Percentiles rank a stretch among this genome's conserved stretches.
Evolutionary conservation across 2,113 vertebrate species (phyloP).

Genomic region (Motacilla tschutschensis): DNA sequence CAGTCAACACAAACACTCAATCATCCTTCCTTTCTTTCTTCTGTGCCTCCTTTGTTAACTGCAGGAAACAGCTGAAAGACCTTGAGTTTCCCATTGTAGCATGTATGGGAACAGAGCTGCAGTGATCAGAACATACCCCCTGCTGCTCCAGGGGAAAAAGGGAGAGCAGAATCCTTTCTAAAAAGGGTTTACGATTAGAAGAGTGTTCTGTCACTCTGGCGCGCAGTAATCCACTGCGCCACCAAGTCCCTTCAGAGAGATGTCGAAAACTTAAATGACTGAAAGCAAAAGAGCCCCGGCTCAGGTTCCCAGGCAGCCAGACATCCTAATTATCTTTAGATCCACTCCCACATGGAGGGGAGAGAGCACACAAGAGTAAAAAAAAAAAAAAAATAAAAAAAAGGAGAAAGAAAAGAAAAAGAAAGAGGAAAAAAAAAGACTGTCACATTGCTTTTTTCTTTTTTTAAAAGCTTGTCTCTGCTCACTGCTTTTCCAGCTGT

Average conservation of each 20-base stretch:
- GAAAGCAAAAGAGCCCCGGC: conserved; percentile 72
- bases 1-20: conserved; percentile 68
- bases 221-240: conserved; percentile 75
- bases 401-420: not conserved
- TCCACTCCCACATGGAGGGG: conserved; percentile 72
- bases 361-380: conserved; percentile 65
- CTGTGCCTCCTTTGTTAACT: conserved; percentile 62
- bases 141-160: conserved; percentile 67
- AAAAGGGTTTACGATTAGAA: conserved; percentile 70
- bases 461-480: conserved; percentile 74
- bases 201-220: conserved; percentile 72
- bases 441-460: conserved; percentile 82
- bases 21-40: conserved; percentile 57
- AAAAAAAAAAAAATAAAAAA: conserved; percentile 28
- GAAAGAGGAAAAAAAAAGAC: conserved; percentile 58
- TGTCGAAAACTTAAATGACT: conserved; percentile 80
- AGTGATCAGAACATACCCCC: conserved; percentile 81
- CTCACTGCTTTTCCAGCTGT: conserved; percentile 78
- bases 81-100: conserved; percentile 61
- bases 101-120: conserved; percentile 46
- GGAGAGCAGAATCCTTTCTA: conserved; percentile 63
- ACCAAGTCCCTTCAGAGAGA: conserved; percentile 79
- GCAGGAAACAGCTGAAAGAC: conserved; percentile 68
- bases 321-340: conserved; percentile 81
- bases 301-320: conserved; percentile 73